Evolutionary conservation across 2,113 vertebrate genomes (phyloP), one percentile per base, ranked within the genome.

Genomic region (Leucopsar rothschildi): DNA sequence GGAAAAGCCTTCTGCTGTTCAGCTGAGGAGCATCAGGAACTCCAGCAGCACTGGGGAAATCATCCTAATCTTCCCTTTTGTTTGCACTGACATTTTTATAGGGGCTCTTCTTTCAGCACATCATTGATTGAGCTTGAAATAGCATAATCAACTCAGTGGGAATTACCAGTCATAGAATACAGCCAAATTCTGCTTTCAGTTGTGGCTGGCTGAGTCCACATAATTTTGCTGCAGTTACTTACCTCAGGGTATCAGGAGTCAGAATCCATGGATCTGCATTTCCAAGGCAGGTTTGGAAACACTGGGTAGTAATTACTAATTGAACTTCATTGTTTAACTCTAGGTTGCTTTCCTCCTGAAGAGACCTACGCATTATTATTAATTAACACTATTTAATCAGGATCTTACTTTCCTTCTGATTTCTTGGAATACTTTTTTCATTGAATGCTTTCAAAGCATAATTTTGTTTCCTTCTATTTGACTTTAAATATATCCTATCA

Each of bases 11-110:
- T 77, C 9, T 63, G 55, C 68, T 57, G 42, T 75, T 73, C 6
- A 80, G 56, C 63, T 69, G 53, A 91, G 63, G 3, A 69, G 55
- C 63, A 65, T 76, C 50, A 20, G 40, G 59, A 88, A 29, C 68
- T 73, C 85, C 23, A 8, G 49, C 63, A 90, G 66, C 68, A 3
- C 27, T 49, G 37, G 64, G 55, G 60, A 86, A 92, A 90, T 86
- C 55, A 78, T 86, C 82, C 63, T 77, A 12, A 73, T 86, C 71
- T 83, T 93, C 25, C 82, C 82, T 93, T 95, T 90, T 92, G 88
- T 94, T 95, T 90, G 68, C 64, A 49, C 33, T 88, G 86, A 93
- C 71, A 29, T 86, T 96, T 95, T 96, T 90, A 93, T 90, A 76
- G 72, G 71, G 86, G 23, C 77, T 92, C 33, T 81, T 65, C 88